Evolutionary conservation across 2,888 invertebrate genomes (phyloP).

Genomic region (Halictus quadricinctus): DNA sequence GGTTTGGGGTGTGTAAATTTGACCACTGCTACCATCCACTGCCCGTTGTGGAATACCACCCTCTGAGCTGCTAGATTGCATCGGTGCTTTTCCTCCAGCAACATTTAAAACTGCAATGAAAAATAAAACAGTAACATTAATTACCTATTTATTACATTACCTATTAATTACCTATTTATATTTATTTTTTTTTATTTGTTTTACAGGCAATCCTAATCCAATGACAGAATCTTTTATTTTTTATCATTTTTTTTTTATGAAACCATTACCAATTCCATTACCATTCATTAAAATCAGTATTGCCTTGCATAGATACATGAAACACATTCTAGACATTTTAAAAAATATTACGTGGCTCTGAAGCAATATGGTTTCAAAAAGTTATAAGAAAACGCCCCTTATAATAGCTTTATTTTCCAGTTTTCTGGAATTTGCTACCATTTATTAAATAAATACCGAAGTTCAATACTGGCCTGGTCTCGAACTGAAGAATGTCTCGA

Average conservation of each 20-base stretch:
- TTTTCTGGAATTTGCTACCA: too few species aligned
- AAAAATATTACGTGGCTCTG: neutral
- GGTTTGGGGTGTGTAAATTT: constrained; percentile 91
- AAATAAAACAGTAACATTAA: neutral
- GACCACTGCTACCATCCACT: constrained; percentile 94
- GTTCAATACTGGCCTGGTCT: too few species aligned
- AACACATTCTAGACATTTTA: neutral
- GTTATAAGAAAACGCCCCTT: neutral
- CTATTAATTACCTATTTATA: too few species aligned
- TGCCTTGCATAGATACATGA: neutral
- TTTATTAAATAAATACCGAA: too few species aligned
- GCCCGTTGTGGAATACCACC: constrained; percentile 95
- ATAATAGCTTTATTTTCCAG: neutral
- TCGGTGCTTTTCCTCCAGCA: constrained; percentile 96
- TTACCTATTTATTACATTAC: neutral
- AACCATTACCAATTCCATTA: too few species aligned
- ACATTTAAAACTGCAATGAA: constrained; percentile 92
- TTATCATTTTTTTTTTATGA: too few species aligned
- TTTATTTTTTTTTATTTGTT: too few species aligned
- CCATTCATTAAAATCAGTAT: too few species aligned
- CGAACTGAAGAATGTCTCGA: neutral
- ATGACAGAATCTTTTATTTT: too few species aligned
- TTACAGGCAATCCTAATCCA: too few species aligned
- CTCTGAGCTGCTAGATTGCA: constrained; percentile 93
- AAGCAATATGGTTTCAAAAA: neutral